Conservation (phyloP, 1,140 invertebrate species). For the Drosophila littoralis region DNA sequence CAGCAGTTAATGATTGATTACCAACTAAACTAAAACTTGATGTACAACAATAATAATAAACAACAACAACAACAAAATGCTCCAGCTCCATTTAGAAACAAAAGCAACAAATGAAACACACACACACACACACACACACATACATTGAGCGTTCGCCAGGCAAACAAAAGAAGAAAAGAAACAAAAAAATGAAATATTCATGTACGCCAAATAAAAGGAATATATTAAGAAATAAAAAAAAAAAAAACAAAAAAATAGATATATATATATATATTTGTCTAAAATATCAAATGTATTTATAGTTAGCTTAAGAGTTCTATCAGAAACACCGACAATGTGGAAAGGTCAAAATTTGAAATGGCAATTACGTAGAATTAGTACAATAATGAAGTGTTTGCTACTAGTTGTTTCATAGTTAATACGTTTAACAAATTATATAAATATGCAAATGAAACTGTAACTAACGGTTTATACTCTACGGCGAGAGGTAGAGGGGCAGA, state of each 20-base stretch:
- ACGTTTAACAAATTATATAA: slow-evolving; percentile 58
- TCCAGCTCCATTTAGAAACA: slow-evolving; percentile 78
- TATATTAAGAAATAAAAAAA: slow-evolving; percentile 20
- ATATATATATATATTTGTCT: slow-evolving; percentile 70
- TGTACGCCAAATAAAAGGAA: slow-evolving; percentile 31
- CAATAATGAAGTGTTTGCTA: slow-evolving; percentile 67
- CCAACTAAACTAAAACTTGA: slow-evolving; percentile 56
- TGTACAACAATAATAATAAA: slow-evolving; percentile 58
- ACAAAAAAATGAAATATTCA: slow-evolving; percentile 18
- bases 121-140: slow-evolving; percentile 22
- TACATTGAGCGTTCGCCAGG: slow-evolving; percentile 19
- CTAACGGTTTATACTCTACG: slow-evolving; percentile 49
- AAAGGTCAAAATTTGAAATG: slow-evolving; percentile 46
- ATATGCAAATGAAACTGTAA: slow-evolving; percentile 43
- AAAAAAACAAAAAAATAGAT: slow-evolving; percentile 19
- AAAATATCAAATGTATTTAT: slow-evolving; percentile 66
- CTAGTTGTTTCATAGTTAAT: slow-evolving; percentile 77
- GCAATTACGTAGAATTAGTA: slow-evolving; percentile 69
- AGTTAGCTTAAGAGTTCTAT: slow-evolving; percentile 64
- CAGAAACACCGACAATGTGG: slow-evolving; percentile 10
- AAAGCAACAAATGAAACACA: slow-evolving; percentile 28
- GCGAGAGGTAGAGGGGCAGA: slow-evolving; percentile 6
- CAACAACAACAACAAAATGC: slow-evolving; percentile 31
- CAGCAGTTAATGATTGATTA: slow-evolving; percentile 44
- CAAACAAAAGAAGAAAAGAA: slow-evolving; percentile 46